These are phyloP conservation scores for Epinephelus cyanopodus DNA, from an alignment of 2,113 vertebrate species.

Conservation along the genomic window DNA sequence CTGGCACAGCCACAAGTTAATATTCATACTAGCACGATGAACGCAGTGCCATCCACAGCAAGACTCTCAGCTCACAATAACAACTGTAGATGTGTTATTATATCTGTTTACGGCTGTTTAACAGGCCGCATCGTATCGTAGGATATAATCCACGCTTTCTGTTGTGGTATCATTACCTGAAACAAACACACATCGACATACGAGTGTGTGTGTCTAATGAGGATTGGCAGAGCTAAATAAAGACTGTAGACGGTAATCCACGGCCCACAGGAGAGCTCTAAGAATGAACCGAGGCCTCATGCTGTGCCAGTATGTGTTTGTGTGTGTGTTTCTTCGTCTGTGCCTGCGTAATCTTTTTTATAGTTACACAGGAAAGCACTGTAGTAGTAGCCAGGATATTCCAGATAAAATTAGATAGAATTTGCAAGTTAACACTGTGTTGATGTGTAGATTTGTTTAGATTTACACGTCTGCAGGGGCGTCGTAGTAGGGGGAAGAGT, in stretches of 20 bases:
- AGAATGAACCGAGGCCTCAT: constrained; percentile 67
- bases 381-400: constrained; percentile 10
- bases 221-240: constrained; percentile 81
- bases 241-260: constrained; percentile 81
- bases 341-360: not conserved
- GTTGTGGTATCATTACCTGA: constrained; percentile 41
- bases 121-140: constrained; percentile 19
- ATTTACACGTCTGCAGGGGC: too few relatives aligned
- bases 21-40: constrained; percentile 25
- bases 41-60: not conserved
- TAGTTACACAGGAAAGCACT: constrained; percentile 28
- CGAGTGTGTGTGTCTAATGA: constrained; percentile 63
- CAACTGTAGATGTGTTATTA: not conserved
- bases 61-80: not conserved
- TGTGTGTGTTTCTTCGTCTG: constrained; percentile 21
- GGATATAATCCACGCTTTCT: constrained; percentile 40
- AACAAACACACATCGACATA: constrained; percentile 43
- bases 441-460: not conserved
- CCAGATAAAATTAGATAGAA: constrained; percentile 13
- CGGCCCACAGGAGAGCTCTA: constrained; percentile 52
- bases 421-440: not conserved
- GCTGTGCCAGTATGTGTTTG: constrained; percentile 13
- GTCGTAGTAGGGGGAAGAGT: too few relatives aligned
- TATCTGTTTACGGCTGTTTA: constrained; percentile 18
- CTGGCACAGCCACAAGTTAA: constrained; percentile 27